Conservation (phyloP, 2,888 invertebrate genomes). For the Antheraea assamensis region DNA sequence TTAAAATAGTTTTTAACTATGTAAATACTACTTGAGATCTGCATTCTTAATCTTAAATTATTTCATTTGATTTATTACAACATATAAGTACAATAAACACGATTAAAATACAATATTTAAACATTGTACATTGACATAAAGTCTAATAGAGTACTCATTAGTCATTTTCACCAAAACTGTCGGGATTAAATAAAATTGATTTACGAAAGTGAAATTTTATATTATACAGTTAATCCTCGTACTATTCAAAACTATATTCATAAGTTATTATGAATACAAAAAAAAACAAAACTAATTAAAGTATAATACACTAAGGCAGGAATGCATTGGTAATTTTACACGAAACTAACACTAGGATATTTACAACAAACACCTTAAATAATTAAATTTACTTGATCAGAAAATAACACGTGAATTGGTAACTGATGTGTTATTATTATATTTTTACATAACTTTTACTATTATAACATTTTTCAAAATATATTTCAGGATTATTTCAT, state of each 20-base stretch:
- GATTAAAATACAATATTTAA: neutral
- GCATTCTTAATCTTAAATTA: slow-evolving; percentile 1
- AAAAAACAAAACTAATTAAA: neutral
- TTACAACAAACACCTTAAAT: neutral
- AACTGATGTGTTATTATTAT: neutral
- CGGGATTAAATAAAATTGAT: neutral
- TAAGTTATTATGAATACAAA: neutral
- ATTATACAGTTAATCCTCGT: neutral
- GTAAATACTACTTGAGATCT: slow-evolving; percentile 9
- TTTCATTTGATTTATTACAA: slow-evolving; percentile 1
- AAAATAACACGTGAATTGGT: neutral
- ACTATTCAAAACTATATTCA: neutral
- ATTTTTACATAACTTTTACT: neutral
- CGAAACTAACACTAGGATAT: neutral
- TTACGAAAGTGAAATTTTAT: neutral
- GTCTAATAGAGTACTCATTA: neutral
- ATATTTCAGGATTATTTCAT: neutral
- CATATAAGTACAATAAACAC: too few relatives aligned
- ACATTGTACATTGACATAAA: neutral
- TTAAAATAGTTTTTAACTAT: slow-evolving; percentile 6
- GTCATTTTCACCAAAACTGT: neutral
- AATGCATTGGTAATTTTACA: neutral
- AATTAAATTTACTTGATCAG: neutral
- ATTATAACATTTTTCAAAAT: neutral
- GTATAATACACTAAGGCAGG: neutral